These are phyloP conservation scores for Cebuella pygmaea DNA, from an alignment of 2,797 vertebrate genomes.

Conservation along the genomic window DNA sequence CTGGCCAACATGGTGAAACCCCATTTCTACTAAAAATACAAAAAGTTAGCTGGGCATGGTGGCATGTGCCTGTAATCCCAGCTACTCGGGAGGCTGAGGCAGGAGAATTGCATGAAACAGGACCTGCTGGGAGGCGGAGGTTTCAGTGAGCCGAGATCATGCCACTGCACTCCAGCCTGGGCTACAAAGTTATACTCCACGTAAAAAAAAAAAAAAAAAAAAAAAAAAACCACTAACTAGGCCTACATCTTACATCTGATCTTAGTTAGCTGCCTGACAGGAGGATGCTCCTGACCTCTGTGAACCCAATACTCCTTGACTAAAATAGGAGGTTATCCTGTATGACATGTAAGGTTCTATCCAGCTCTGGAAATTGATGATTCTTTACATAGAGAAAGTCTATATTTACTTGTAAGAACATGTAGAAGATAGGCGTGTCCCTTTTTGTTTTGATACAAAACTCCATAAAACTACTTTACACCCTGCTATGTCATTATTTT, in stretches of 20 bases:
- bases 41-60: no score
- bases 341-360: background rate
- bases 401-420: background rate
- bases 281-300: background rate
- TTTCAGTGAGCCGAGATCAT: no score
- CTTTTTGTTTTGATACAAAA: conserved; percentile 20
- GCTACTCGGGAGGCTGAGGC: no score
- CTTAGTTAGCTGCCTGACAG: background rate
- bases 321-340: background rate
- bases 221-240: background rate
- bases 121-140: no score
- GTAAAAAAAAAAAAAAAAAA: no score
- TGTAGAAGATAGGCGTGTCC: background rate
- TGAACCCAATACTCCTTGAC: background rate
- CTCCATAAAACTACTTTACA: background rate
- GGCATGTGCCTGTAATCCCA: no score
- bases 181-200: no score
- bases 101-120: no score
- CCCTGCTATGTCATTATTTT: background rate
- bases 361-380: background rate
- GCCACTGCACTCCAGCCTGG: no score
- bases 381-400: background rate
- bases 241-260: background rate
- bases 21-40: no score
- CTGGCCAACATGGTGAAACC: no score